Base-by-base conservation (phyloP, 2,113 vertebrate genomes). In the Nannobrachium achirus region DNA sequence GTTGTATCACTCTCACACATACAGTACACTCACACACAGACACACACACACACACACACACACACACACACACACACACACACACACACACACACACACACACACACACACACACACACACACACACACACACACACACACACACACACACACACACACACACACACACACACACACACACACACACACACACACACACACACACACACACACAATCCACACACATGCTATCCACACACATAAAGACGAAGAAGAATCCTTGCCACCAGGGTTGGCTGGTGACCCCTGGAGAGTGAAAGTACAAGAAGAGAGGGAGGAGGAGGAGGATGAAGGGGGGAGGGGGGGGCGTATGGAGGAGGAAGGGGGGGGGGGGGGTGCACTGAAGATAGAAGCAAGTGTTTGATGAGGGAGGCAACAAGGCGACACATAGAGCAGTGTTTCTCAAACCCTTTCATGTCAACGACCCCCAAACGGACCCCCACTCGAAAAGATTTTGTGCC, bases 331-430 rank as follows among this genome's bases (percentile, higher is more conserved):
- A 65, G 52, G 58, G 76, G 75, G 74, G 55, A 33, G 25, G 62
- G 25, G 25, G 2, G 1, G 25, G 25, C 6, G 25, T 33, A 33
- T 33, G 25, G 25, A 33, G 25, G 3, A 76, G 74, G 55, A n/a
- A n/a, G 62, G 62, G n/a, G n/a, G n/a, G n/a, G n/a, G n/a, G n/a
- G n/a, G n/a, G n/a, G n/a, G n/a, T n/a, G n/a, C n/a, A n/a, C n/a
- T 40, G 16, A 44, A 68, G 71, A 51, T 70, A 58, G 75, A 84
- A 82, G 76, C 71, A 72, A 75, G 73, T 75, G 8, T 78, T 79
- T 72, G 79, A 86, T 80, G 84, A 84, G 66, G 75, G 48, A 79
- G 63, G 80, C 76, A 87, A 88, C 79, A 82, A 88, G 83, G 78
- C 79, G 74, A 69, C 75, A 76, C 78, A 66, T 78, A 75, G 68